Evolutionary conservation across 2,113 vertebrate genomes (phyloP).

Genomic region (Proterorhinus semilunaris): DNA sequence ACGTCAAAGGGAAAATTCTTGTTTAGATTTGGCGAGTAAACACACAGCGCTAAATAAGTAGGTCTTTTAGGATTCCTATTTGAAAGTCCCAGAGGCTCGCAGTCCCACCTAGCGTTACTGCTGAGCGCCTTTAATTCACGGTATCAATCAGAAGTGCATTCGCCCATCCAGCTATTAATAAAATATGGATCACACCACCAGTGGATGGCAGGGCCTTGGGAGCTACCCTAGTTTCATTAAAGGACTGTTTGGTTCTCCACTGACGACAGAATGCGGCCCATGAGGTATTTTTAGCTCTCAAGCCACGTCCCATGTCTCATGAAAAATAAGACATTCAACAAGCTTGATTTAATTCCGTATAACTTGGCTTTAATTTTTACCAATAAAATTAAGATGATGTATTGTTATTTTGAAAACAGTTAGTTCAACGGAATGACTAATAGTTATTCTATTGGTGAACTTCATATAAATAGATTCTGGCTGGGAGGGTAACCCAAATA

Average conservation of each 20-base stretch:
- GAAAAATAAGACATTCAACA: conserved; percentile 32
- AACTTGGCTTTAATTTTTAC: background rate
- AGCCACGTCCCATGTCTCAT: conserved; percentile 36
- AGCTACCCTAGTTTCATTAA: conserved; percentile 79
- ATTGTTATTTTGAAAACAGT: too few relatives aligned
- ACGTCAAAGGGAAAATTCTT: conserved; percentile 22
- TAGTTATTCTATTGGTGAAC: background rate
- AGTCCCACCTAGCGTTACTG: conserved; percentile 40
- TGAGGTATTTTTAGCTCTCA: conserved; percentile 67
- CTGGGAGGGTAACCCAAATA: conserved; percentile 43
- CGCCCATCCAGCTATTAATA: conserved; percentile 74
- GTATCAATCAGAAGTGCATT: conserved; percentile 72
- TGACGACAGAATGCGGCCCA: conserved; percentile 72
- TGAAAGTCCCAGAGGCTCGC: conserved; percentile 24
- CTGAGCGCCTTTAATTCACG: conserved; percentile 46
- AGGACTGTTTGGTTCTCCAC: conserved; percentile 66
- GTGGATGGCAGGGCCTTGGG: conserved; percentile 72
- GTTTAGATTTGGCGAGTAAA: conserved; percentile 17
- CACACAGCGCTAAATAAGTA: conserved; percentile 40
- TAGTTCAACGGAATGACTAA: background rate
- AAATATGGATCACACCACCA: conserved; percentile 79
- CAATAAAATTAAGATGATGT: too few relatives aligned
- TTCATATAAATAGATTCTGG: conserved; percentile 33
- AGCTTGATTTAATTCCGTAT: conserved; percentile 10
- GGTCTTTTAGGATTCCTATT: conserved; percentile 47